phyloP scores from a whole-genome alignment of 2,113 vertebrate genomes.

The Serinus canaria region DNA sequence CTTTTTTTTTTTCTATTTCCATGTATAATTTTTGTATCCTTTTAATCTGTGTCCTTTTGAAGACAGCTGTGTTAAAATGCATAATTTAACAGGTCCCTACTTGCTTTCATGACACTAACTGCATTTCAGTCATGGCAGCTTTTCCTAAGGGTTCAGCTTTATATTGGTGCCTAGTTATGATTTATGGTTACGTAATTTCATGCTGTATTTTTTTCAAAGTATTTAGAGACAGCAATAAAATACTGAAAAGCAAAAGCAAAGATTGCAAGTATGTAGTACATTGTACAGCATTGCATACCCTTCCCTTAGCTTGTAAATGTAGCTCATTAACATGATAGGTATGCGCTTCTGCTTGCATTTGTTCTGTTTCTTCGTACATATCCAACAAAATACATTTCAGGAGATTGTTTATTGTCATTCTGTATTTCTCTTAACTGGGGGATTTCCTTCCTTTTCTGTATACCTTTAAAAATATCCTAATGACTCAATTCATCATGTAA shows the following conservation, averaged over 20 bases:
- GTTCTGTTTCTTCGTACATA: neutral
- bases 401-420: neutral
- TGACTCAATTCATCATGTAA: neutral
- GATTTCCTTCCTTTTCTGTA: neutral
- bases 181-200: neutral
- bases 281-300: neutral
- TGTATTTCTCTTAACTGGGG: neutral
- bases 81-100: slow-evolving; percentile 40
- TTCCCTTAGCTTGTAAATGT: neutral
- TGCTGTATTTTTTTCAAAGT: neutral
- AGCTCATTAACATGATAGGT: neutral
- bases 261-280: neutral
- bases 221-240: neutral
- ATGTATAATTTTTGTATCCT: neutral
- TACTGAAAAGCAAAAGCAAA: neutral
- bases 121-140: slow-evolving; percentile 21
- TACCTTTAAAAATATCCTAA: neutral
- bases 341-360: neutral
- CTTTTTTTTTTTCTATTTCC: neutral
- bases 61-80: neutral
- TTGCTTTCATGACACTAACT: slow-evolving; percentile 17
- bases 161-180: slow-evolving; percentile 33
- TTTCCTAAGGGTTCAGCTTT: slow-evolving; percentile 5
- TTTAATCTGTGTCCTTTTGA: slow-evolving; percentile 20
- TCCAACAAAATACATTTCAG: neutral